phyloP scores from a whole-genome alignment of 2,113 vertebrate species.

The Choloepus hoffmanni region DNA sequence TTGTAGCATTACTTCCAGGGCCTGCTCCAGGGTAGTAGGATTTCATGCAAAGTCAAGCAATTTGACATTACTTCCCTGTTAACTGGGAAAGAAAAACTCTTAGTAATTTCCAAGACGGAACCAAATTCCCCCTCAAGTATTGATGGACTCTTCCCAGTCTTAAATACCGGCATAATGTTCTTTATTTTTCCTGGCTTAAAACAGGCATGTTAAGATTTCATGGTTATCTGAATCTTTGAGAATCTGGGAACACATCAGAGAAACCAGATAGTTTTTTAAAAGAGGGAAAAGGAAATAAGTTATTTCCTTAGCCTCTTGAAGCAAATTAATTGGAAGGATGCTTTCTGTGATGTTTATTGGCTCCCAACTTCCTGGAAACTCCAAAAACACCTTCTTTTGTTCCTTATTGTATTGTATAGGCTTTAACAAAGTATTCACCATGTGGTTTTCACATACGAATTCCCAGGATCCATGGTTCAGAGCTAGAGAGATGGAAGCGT shows the following conservation, averaged over 20 bases:
- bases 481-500: background rate
- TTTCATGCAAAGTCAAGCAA: conserved; percentile 42
- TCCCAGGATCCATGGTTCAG: background rate
- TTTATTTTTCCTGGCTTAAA: conserved; percentile 77
- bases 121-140: conserved; percentile 55
- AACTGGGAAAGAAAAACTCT: conserved; percentile 43
- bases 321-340: conserved; percentile 58
- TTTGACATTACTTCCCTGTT: conserved; percentile 61
- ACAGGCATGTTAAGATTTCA: conserved; percentile 76
- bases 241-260: conserved; percentile 80
- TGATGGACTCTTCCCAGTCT: conserved; percentile 61
- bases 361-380: conserved; percentile 38
- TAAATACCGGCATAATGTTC: conserved; percentile 63
- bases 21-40: conserved; percentile 54
- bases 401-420: conserved; percentile 11
- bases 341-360: conserved; percentile 56
- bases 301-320: conserved; percentile 72
- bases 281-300: conserved; percentile 77
- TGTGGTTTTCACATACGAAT: conserved; percentile 34
- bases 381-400: conserved; percentile 15
- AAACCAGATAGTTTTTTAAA: conserved; percentile 68
- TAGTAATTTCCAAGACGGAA: conserved; percentile 49
- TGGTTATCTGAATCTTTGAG: conserved; percentile 74
- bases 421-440: conserved; percentile 48
- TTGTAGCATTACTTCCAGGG: conserved; percentile 48